Evolutionary conservation across 2,888 invertebrate species (phyloP), one percentile per base, ranked within the genome.

Genomic region (Agonopterix subpropinquella): DNA sequence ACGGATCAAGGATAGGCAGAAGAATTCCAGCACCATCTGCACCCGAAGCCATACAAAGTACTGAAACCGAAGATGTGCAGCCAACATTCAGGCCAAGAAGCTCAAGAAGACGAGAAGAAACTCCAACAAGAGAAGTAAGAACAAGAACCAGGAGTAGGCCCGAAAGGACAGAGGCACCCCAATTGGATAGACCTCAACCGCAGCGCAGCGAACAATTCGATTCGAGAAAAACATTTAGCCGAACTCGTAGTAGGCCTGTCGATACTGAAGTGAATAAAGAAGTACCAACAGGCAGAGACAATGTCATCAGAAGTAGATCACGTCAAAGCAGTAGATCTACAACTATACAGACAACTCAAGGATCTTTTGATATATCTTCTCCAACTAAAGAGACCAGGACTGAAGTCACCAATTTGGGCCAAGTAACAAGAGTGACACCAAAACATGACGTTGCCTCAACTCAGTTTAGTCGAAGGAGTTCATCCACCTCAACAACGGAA

Each of bases 151-250:
- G 78, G 63, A 76, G 64, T 53, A 75, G 73, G 60, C 65, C 70
- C 8, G 50, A 60, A 47, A 53, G 47, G 43, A 49, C 52, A 48
- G 66, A 69, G 47, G 56, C 58, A 46, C 54, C 63, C 41, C 56
- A 56, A 54, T 58, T 62, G 43, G 67, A 69, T 55, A 61, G 66
- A 55, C 60, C 67, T 10, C 58, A 57, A 53, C 55, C 67, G 52
- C 62, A 67, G 58, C 70, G 65, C 48, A 80, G 71, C 70, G 83
- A 83, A 71, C 76, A 77, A 74, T 80, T 80, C 54, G 76, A 82
- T 65, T 77, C 80, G 18, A 77, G 79, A 73, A 82, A 74, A 64
- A 78, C 77, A 43, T 66, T 61, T 42, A 70, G 62, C 64, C 78
- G 87, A 64, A 70, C 80, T 47, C 80, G 83, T 41, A 77, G 68